Conservation (phyloP, 2,113 vertebrate species). For the Lampris megalopsis region DNA sequence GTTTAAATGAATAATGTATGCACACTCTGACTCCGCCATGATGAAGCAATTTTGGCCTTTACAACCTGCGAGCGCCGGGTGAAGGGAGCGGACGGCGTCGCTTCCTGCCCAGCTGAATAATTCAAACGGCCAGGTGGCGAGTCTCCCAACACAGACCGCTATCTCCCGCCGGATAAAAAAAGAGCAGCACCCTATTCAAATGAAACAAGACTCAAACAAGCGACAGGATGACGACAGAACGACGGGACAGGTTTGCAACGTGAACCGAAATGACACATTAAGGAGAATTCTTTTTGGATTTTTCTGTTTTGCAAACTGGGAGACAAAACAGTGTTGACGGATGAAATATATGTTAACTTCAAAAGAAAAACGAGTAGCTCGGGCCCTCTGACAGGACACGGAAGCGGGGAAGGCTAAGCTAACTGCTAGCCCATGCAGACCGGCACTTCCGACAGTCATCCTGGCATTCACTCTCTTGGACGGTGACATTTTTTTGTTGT, state of each 20-base stretch:
- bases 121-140: conserved; percentile 94
- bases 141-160: conserved; percentile 78
- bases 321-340: too few relatives aligned
- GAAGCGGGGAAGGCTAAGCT: too few relatives aligned
- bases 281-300: not conserved
- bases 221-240: conserved; percentile 1
- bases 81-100: conserved; percentile 75
- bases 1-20: conserved; percentile 97
- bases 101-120: conserved; percentile 95
- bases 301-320: not conserved
- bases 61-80: conserved; percentile 88
- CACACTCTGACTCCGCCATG: conserved; percentile 94
- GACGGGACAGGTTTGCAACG: not conserved
- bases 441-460: too few relatives aligned
- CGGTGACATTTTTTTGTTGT: too few relatives aligned
- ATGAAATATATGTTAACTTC: too few relatives aligned
- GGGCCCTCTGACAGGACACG: too few relatives aligned
- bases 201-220: conserved; percentile 48
- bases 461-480: too few relatives aligned
- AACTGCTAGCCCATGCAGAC: too few relatives aligned
- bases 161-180: conserved; percentile 27
- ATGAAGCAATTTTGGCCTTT: conserved; percentile 98
- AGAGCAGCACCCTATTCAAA: conserved; percentile 51
- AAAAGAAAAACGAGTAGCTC: too few relatives aligned
- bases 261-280: not conserved